Base-by-base conservation (phyloP, 53 echinoderm and acorn worm species). In the Arbacia lixula region DNA sequence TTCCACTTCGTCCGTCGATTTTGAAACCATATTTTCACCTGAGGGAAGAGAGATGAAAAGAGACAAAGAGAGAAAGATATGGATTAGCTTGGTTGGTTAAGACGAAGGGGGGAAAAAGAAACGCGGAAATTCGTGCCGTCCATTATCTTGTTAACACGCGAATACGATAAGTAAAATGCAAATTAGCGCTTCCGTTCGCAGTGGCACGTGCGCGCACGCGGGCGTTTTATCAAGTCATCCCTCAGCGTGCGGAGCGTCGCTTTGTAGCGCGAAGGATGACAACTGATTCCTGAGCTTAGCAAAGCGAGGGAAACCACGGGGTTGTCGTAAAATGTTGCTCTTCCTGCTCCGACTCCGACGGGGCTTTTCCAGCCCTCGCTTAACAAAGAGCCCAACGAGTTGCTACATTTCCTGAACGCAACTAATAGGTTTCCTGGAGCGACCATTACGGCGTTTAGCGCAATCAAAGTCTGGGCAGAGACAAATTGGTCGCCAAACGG, bases 21-120 rank as follows among this genome's bases (percentile, higher is more conserved):
- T 72, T 98, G 98, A 83, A 98, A 98, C 98, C 98, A 98, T 71
- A 98, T 98, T 92, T 98, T 98, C 30, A 98, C 98, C 98, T 98
- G 81, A 36, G 53, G 58, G 40, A 5, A 86, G 41, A 37, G 56
- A 57, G 64, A 34, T 38, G 56, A 75, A 75, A 79, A 76, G 83
- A 60, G 65, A 84, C 32, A 87, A 53, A 89, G 40, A 49, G 16
- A 80, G 83, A 66, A 32, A 49, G 57, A 52, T 66, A 66, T 35
- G 67, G 52, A 78, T 78, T 16, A 75, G 58, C 8, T 64, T 5
- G 64, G n/a, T 30, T 64, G 4, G 57, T 17, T 14, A 21, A 20
- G 53, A 32, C 31, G 77, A 77, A 34, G 31, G 20, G 74, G 53
- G 35, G 58, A 58, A 77, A 60, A 11, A 77, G 78, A 63, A 61